Base-by-base conservation (phyloP, 2,797 vertebrate species). In the Lacerta viridis region DNA sequence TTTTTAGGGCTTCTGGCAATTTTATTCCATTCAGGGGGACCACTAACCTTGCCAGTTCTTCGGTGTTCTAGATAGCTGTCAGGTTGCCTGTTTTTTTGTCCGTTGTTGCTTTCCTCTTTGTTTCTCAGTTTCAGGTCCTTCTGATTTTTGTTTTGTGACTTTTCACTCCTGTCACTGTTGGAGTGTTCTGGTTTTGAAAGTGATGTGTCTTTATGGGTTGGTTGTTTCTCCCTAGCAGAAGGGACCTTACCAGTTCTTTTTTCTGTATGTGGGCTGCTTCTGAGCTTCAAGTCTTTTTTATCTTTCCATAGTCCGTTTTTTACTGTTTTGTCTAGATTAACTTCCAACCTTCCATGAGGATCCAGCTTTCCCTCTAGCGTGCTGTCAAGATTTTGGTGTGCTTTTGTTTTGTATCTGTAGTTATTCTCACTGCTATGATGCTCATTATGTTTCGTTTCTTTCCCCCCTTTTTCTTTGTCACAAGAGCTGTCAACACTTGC, bases 41-140 rank as follows among this genome's bases (percentile, higher is more conserved):
- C 96, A 74, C 85, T 97, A 4, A 88, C 85, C 83, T 95, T 95
- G 18, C 96, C 96, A 85, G 95, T 94, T 88, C 95, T 97, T 90
- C 94, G 92, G 2, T 94, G 92, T 18, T 97, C 96, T 46, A 96
- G 93, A 64, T 89, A 89, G 87, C 96, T 97, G 50, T 96, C 96
- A 74, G 81, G 20, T 2, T 4, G 43, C 86, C 95, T 97, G 33
- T 3, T 90, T 90, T 95, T 97, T 36, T 95, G 95, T 83, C 88
- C 89, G 33, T 89, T 83, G 39, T 92, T 96, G 86, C 95, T 96
- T 85, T 97, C 96, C 83, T 96, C 92, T 95, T 95, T 97, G 75
- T 93, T 95, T 3, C 93, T 78, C 29, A 94, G 93, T 94, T 96
- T 97, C 71, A 95, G 88, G 59, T 95, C 96, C 92, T 96, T 97